Percentiles rank a stretch among this genome's conserved stretches.
Conservation (phyloP, 2,113 vertebrate species). For the Paradisaea rubra region DNA sequence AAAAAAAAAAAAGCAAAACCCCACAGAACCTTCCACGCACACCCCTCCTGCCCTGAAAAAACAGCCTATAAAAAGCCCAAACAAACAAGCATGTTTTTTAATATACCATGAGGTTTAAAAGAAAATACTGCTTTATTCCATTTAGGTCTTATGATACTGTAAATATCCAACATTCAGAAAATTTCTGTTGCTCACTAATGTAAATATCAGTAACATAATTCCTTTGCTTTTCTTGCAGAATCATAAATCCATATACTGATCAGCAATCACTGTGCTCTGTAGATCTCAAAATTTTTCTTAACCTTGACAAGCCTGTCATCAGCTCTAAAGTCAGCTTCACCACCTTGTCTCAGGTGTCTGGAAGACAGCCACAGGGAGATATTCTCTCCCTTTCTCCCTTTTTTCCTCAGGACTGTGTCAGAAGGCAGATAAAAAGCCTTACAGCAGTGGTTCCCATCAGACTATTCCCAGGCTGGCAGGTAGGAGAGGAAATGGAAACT, state of each 20-base stretch:
- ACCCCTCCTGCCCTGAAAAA: too few relatives aligned
- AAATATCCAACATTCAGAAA: not conserved
- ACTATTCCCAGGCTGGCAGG: not conserved
- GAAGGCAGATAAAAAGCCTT: not conserved
- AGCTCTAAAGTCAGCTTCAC: not conserved
- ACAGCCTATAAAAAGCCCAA: fast-evolving
- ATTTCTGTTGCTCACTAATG: not conserved
- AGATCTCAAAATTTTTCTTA: not conserved
- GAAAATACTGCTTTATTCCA: not conserved
- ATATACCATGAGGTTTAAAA: not conserved
- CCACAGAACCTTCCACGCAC: too few relatives aligned
- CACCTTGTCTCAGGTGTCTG: not conserved
- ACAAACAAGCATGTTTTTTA: not conserved
- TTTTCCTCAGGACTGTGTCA: not conserved
- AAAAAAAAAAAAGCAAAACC: fast-evolving
- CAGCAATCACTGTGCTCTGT: not conserved
- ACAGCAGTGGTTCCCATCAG: not conserved
- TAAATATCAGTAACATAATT: not conserved
- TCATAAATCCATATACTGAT: not conserved
- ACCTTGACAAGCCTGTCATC: not conserved
- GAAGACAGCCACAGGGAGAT: not conserved
- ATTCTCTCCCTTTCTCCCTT: not conserved
- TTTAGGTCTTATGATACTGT: not conserved
- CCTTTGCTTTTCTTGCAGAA: not conserved
- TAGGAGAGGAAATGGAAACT: not conserved